A percentile compares a stretch with the other conserved stretches of the same genome.
Conservation (phyloP, 2,888 invertebrate genomes). For the Aphrophora alni region DNA sequence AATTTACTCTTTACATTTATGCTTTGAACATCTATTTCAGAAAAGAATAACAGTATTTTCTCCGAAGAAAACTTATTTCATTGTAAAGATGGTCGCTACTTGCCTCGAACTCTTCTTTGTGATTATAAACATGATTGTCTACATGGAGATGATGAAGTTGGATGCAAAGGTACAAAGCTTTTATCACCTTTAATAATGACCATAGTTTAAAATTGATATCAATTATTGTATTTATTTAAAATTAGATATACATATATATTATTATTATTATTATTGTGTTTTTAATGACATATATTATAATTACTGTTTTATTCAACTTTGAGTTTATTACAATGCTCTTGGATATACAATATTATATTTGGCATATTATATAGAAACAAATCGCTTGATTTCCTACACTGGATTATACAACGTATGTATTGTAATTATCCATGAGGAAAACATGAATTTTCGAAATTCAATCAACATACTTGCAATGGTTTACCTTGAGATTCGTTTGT, state of each 20-base stretch:
- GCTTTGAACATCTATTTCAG: too few relatives aligned
- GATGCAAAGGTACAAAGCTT: constrained; percentile 51
- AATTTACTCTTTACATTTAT: too few relatives aligned
- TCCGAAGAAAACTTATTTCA: constrained; percentile 37
- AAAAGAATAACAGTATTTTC: not conserved
- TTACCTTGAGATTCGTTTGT: constrained; percentile 45
- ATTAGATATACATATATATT: constrained; percentile 3
- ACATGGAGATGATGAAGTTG: constrained; percentile 57
- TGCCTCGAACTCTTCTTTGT: constrained; percentile 53
- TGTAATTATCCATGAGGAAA: constrained; percentile 44
- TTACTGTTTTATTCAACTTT: not conserved
- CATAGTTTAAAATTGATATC: not conserved
- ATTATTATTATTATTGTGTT: constrained; percentile 22
- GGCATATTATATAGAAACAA: not conserved
- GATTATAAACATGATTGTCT: constrained; percentile 57
- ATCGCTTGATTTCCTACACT: constrained; percentile 13
- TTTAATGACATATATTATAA: not conserved
- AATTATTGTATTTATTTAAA: not conserved
- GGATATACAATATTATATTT: not conserved
- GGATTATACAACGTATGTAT: constrained; percentile 41
- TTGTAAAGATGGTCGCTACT: constrained; percentile 54
- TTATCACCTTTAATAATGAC: too few relatives aligned
- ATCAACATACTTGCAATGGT: constrained; percentile 43
- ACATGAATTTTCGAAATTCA: constrained; percentile 37
- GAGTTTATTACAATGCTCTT: not conserved